These are phyloP conservation scores for Drosophila eugracilis DNA, from an alignment of 1,140 invertebrate genomes.

Conservation along the genomic window DNA sequence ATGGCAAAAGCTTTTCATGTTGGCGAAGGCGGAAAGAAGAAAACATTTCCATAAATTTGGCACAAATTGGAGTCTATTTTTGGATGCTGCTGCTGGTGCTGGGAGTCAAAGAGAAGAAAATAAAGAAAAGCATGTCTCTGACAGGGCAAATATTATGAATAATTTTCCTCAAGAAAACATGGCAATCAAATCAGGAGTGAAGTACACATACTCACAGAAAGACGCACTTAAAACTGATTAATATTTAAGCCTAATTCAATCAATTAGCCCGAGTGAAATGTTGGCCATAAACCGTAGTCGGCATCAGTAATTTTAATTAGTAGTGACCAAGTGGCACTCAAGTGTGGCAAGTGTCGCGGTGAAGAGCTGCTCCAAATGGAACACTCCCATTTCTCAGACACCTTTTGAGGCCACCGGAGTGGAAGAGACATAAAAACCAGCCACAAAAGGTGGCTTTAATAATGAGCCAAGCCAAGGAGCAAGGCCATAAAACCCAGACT, in stretches of 20 bases:
- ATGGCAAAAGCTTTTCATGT: constrained; percentile 15
- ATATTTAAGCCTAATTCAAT: constrained; percentile 39
- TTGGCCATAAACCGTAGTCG: constrained; percentile 1
- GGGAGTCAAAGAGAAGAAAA: not conserved
- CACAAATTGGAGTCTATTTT: constrained; percentile 76
- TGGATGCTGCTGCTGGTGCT: no score
- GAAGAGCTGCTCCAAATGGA: constrained; percentile 28
- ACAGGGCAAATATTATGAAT: constrained; percentile 34
- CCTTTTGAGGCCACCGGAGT: constrained; percentile 36
- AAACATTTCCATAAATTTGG: constrained; percentile 72
- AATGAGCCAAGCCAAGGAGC: constrained; percentile 48
- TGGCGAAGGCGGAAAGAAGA: constrained; percentile 34
- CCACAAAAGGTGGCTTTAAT: constrained; percentile 70
- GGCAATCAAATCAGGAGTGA: constrained; percentile 34
- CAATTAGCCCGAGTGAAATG: constrained; percentile 17
- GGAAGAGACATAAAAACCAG: constrained; percentile 68
- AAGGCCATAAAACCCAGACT: constrained; percentile 42
- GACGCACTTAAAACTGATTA: constrained; percentile 45
- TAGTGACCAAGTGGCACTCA: constrained; percentile 31
- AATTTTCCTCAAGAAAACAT: constrained; percentile 32
- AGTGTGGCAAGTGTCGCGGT: constrained; percentile 26
- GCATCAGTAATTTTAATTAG: constrained; percentile 45
- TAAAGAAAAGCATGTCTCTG: constrained; percentile 9
- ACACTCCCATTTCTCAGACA: constrained; percentile 38
- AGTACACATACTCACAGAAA: no score